Percentiles rank a stretch among this genome's conserved stretches.
These are phyloP conservation scores for Alces alces DNA, from an alignment of 2,113 vertebrate species.

Conservation along the genomic window DNA sequence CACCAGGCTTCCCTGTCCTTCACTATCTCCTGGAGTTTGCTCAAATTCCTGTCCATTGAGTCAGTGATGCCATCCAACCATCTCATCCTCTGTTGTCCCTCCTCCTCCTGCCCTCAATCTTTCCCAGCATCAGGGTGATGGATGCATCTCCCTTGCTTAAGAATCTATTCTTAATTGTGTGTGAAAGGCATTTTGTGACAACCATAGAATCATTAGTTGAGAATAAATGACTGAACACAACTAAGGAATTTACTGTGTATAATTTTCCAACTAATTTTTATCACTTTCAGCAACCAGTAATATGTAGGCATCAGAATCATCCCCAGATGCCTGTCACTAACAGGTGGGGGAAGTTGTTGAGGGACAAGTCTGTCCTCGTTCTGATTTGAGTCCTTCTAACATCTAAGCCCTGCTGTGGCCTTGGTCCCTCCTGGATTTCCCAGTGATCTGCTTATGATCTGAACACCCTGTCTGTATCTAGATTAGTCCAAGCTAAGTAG, in stretches of 20 bases:
- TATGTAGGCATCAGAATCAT: not conserved
- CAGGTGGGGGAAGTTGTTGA: not conserved
- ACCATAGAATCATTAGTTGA: not conserved
- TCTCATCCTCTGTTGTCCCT: not conserved
- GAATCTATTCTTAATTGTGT: not conserved
- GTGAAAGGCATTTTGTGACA: not conserved
- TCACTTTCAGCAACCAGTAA: not conserved
- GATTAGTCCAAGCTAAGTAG: not conserved
- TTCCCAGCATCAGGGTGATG: not conserved
- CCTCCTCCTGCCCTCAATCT: not conserved
- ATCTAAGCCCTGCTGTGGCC: not conserved
- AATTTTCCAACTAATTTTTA: not conserved
- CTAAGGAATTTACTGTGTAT: not conserved
- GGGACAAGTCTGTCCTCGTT: not conserved
- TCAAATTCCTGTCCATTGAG: not conserved
- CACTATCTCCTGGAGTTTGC: not conserved
- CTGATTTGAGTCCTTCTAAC: not conserved
- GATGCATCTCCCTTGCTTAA: not conserved
- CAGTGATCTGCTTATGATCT: not conserved
- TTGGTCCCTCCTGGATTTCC: not conserved
- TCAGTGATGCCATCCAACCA: not conserved
- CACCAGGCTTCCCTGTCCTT: not conserved
- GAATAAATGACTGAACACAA: not conserved
- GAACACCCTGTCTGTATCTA: not conserved
- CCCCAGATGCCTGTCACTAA: not conserved